Conservation (phyloP, 2,888 invertebrate species). For the Drosophila peninsularis region DNA sequence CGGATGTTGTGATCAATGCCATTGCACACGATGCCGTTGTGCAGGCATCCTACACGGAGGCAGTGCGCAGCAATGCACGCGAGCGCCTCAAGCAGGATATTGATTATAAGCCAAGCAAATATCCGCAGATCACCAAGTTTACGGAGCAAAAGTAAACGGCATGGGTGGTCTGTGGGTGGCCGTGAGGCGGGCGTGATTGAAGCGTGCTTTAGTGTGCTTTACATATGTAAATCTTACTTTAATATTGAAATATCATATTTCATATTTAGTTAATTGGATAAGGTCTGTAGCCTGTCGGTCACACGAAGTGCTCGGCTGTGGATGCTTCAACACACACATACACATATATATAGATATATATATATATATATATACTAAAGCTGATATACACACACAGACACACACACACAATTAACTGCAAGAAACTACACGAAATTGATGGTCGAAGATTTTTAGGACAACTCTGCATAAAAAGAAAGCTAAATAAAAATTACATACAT, state of each 20-base stretch:
- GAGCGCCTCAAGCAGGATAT: conserved; percentile 83
- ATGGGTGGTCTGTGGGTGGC: too few relatives aligned
- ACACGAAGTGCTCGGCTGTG: conserved; percentile 28
- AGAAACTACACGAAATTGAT: conserved; percentile 43
- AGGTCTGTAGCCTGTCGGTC: conserved; percentile 50
- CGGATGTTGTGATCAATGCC: conserved; percentile 76
- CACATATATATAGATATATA: conserved; percentile 9
- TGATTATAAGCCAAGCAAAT: conserved; percentile 83
- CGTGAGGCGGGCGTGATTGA: background rate
- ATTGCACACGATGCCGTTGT: conserved; percentile 82
- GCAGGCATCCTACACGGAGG: conserved; percentile 83
- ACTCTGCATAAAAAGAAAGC: conserved; percentile 58
- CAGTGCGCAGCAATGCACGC: conserved; percentile 79
- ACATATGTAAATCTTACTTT: conserved; percentile 72
- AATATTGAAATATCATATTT: conserved; percentile 62
- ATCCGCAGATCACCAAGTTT: conserved; percentile 84
- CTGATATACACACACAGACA: conserved; percentile 4
- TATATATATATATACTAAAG: conserved; percentile 13
- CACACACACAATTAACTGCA: conserved; percentile 26
- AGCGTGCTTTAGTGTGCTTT: conserved; percentile 49
- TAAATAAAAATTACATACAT: conserved; percentile 43
- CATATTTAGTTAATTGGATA: conserved; percentile 68
- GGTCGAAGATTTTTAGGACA: conserved; percentile 49
- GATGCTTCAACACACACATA: conserved; percentile 21
- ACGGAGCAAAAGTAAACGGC: conserved; percentile 77